Conservation (phyloP, 1,140 invertebrate genomes). For the Euborellia annulipes region DNA sequence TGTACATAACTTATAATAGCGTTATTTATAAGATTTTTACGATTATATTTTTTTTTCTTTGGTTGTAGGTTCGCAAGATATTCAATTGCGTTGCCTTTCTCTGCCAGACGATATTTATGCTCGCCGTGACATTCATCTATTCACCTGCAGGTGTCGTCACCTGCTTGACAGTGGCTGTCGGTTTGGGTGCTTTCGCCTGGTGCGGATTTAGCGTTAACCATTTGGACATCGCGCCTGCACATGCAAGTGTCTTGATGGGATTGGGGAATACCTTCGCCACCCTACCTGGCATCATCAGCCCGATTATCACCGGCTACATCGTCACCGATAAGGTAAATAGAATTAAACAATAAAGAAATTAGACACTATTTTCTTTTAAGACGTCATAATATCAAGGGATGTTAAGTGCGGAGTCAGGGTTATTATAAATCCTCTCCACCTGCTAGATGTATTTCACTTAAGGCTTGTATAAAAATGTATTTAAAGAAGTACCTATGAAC, state of each 20-base stretch:
- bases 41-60: too few relatives aligned
- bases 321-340: conserved; percentile 47
- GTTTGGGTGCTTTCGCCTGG: conserved; percentile 77
- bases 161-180: conserved; percentile 70
- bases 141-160: conserved; percentile 46
- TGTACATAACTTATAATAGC: too few relatives aligned
- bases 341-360: too few relatives aligned
- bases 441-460: too few relatives aligned
- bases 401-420: not conserved
- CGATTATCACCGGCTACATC: conserved; percentile 58
- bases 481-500: too few relatives aligned
- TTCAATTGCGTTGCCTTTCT: conserved; percentile 67
- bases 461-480: too few relatives aligned
- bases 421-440: conserved; percentile 1
- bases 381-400: not conserved
- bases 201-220: conserved; percentile 72
- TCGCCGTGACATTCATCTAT: conserved; percentile 49
- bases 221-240: conserved; percentile 70
- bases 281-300: conserved; percentile 72
- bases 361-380: too few relatives aligned
- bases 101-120: conserved; percentile 71
- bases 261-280: conserved; percentile 78
- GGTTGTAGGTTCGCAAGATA: conserved; percentile 40
- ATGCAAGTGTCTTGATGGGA: conserved; percentile 70
- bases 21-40: too few relatives aligned